Evolutionary conservation across 2,113 vertebrate genomes (phyloP).

Genomic region (Brevimyrus niger): DNA sequence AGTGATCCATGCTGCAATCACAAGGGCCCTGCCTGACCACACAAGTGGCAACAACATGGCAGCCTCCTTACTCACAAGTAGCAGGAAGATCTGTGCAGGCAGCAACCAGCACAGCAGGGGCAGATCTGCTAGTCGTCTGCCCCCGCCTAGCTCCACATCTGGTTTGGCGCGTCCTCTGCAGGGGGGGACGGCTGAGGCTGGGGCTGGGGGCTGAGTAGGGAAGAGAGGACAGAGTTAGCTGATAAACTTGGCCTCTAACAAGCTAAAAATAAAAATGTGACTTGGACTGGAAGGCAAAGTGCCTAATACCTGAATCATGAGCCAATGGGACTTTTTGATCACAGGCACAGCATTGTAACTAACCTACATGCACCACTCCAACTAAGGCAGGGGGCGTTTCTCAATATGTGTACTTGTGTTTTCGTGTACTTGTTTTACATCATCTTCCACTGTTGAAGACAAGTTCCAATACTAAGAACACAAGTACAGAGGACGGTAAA

Average conservation of each 20-base stretch:
- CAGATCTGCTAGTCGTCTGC: constrained; percentile 21
- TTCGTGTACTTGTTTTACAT: no score
- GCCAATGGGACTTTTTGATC: neutral
- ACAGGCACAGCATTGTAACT: neutral
- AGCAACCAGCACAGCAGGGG: neutral
- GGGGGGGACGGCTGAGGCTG: constrained; percentile 36
- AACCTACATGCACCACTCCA: neutral
- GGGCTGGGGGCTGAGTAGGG: neutral
- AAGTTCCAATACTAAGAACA: no score
- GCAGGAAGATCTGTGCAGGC: neutral
- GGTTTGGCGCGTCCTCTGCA: constrained; percentile 37
- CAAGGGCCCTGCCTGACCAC: neutral
- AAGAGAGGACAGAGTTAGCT: neutral
- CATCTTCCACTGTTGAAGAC: no score
- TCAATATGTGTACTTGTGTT: no score
- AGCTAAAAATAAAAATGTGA: neutral
- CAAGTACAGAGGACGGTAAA: no score
- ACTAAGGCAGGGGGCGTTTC: neutral
- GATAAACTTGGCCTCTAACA: neutral
- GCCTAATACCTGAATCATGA: neutral
- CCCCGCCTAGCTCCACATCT: constrained; percentile 25
- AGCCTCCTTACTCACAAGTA: neutral
- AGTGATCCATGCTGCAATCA: neutral
- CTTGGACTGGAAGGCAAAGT: neutral
- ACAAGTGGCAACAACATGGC: neutral